phyloP scores from a whole-genome alignment of 2,888 invertebrate genomes.

The Diadegma fenestrale region DNA sequence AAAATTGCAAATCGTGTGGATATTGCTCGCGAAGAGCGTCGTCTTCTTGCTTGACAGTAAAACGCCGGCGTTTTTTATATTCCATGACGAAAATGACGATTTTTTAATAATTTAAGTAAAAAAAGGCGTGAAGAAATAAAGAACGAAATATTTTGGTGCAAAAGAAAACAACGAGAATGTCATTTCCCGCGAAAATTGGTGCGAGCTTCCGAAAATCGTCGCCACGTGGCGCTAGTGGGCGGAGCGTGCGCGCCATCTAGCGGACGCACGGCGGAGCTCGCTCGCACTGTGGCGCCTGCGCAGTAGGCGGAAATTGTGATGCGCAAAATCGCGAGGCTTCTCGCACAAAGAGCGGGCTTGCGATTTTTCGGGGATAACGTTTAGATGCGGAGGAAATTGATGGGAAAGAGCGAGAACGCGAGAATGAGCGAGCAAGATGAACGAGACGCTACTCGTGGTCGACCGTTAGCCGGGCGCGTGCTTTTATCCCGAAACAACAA shows the following conservation, averaged over 20 bases:
- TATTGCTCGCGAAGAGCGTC: constrained; percentile 84
- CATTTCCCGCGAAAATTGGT: constrained; percentile 19
- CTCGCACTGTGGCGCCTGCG: neutral
- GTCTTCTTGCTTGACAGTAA: constrained; percentile 60
- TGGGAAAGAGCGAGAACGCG: neutral
- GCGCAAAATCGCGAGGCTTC: constrained; percentile 2
- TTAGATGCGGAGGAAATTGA: constrained; percentile 25
- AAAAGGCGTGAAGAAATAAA: neutral
- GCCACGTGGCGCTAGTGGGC: neutral
- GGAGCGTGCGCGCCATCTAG: constrained; percentile 9
- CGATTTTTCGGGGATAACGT: constrained; percentile 50
- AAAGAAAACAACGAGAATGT: neutral
- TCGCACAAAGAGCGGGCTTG: constrained; percentile 42
- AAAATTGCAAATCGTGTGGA: constrained; percentile 91
- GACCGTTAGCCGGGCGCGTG: constrained; percentile 63
- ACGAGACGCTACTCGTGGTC: constrained; percentile 29
- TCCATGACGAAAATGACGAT: constrained; percentile 58
- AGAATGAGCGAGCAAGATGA: neutral
- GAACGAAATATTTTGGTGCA: neutral
- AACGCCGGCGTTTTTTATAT: constrained; percentile 61
- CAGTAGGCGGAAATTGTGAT: constrained; percentile 9
- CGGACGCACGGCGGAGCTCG: neutral
- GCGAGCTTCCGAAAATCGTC: neutral
- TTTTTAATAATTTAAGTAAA: neutral
- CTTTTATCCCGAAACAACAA: constrained; percentile 63